These are phyloP conservation scores for Caenorhabditis japonica DNA, from an alignment of 2,888 invertebrate species.

Conservation along the genomic window DNA sequence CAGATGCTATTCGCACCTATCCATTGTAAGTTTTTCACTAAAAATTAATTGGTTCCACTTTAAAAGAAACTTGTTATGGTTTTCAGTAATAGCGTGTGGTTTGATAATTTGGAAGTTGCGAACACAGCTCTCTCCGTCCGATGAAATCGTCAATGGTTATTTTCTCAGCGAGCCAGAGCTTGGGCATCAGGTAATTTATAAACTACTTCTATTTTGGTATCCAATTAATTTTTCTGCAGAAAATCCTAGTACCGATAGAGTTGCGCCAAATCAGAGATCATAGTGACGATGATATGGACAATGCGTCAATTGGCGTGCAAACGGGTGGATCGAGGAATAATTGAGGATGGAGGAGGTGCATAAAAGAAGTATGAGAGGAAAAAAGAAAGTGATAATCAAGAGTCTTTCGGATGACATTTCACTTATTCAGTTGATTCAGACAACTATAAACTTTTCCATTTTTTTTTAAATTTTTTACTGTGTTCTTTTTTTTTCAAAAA, in stretches of 20 bases:
- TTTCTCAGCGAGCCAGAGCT: constrained; percentile 74
- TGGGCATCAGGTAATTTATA: constrained; percentile 71
- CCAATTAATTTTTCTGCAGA: constrained; percentile 58
- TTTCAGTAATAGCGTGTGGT: constrained; percentile 67
- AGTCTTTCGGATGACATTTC: constrained; percentile 33
- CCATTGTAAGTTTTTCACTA: constrained; percentile 62
- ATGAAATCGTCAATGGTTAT: constrained; percentile 72
- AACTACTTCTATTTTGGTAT: neutral
- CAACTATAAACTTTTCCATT: constrained; percentile 10
- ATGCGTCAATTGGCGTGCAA: constrained; percentile 73
- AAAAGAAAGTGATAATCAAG: no score
- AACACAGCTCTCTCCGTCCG: constrained; percentile 62
- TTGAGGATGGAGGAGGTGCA: constrained; percentile 7
- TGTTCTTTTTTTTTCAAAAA: constrained; percentile 2
- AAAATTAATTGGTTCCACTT: no score
- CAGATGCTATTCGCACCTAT: constrained; percentile 74
- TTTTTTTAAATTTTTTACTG: no score
- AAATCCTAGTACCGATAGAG: constrained; percentile 76
- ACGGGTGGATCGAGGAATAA: constrained; percentile 68
- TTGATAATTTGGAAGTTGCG: constrained; percentile 68
- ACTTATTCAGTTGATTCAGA: constrained; percentile 2
- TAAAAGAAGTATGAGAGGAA: no score
- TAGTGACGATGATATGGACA: constrained; percentile 68
- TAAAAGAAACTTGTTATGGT: no score
- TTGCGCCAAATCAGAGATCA: constrained; percentile 69